Base-by-base conservation (phyloP, 2,888 invertebrate genomes). In the Chaetogeoica ovagalla region DNA sequence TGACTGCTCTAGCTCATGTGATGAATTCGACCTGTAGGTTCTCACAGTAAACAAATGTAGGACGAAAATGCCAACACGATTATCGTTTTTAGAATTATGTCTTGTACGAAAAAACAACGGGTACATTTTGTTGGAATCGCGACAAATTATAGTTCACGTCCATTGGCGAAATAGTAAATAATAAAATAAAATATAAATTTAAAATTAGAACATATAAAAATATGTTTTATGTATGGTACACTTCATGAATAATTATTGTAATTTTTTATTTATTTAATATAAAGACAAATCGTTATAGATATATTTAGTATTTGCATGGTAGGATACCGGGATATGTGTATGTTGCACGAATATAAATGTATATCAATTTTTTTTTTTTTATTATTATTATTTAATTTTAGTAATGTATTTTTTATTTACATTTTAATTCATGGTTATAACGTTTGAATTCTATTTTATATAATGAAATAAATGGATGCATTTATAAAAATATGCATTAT, bases 1-100 rank as follows among this genome's bases (percentile, higher is more conserved):
- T 17, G 59, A 8, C 5, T 62, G 52, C 17, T 76, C 57, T 59
- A 68, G 65, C 76, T 79, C 70, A 52, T 70, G 63, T 57, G 70
- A 71, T 57, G 70, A 79, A 63, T 55, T 57, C 39, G 66, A 23
- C 70, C 70, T n/a, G 37, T n/a, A 19, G 70, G 79, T 79, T 70
- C 79, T 63, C 79, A 79, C 79, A 70, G 55, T 63, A 55, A n/a
- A 37, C 21, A 15, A 43, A 79, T 62, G 55, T 70, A 43, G 55
- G 57, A 71, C 63, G 17, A 43, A 71, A 79, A 71, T 71, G 79
- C 79, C 79, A 71, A 55, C 79, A 71, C 63, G 71, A 52, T 55
- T 39, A 19, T 39, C 23, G 15, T 48, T 39, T 43, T 57, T 55
- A 37, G 43, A 63, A 71, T 63, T 70, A 52, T 2, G 21, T 59